Evolutionary conservation across 2,797 vertebrate genomes (phyloP).

Genomic region (Clarias pachynema): DNA sequence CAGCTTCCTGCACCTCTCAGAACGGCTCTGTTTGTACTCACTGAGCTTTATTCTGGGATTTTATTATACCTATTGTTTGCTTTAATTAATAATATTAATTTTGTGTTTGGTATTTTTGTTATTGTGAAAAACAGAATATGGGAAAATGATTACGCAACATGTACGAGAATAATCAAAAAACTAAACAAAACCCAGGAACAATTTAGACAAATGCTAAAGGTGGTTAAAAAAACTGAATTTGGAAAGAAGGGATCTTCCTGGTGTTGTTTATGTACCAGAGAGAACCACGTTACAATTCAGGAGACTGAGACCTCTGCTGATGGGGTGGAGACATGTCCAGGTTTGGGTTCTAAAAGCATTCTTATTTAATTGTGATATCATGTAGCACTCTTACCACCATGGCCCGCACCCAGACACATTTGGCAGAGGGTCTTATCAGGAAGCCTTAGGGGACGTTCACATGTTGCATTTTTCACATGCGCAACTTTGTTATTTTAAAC

Average conservation of each 20-base stretch:
- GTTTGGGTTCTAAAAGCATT: background rate
- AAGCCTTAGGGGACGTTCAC: too few relatives aligned
- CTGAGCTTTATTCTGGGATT: background rate
- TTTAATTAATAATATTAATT: background rate
- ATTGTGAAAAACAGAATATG: background rate
- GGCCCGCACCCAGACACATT: too few relatives aligned
- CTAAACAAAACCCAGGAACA: background rate
- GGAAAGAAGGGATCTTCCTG: background rate
- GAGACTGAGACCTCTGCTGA: background rate
- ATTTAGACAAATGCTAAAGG: background rate
- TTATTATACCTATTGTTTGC: background rate
- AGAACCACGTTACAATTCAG: background rate
- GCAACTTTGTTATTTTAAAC: too few relatives aligned
- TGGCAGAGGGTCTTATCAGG: too few relatives aligned
- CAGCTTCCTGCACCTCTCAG: background rate
- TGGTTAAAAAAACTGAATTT: background rate
- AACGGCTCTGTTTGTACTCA: background rate
- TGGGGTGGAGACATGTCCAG: background rate
- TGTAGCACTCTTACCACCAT: too few relatives aligned
- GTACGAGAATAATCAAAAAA: background rate
- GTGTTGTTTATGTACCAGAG: background rate
- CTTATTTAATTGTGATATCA: background rate
- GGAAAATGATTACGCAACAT: background rate
- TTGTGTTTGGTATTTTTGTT: background rate
- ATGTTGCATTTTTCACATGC: too few relatives aligned